phyloP scores from a whole-genome alignment of 2,888 invertebrate genomes.

The Apoderus coryli region DNA sequence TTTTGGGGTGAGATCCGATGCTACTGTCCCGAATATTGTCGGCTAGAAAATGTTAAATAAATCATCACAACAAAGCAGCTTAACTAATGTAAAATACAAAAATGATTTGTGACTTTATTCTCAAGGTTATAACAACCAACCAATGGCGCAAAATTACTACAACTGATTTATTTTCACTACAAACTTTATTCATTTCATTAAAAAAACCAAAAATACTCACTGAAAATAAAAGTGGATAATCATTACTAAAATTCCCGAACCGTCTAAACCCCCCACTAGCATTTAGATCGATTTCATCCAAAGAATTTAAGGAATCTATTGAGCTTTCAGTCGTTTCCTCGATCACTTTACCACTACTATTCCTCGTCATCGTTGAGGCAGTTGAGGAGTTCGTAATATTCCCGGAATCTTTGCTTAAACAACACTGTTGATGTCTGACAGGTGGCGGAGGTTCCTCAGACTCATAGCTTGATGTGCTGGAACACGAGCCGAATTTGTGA shows the following conservation, averaged over 20 bases:
- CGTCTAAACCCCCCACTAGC: no score
- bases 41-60: constrained; percentile 34
- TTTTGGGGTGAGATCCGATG: constrained; percentile 44
- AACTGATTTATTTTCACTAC: no score
- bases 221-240: no score
- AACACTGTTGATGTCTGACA: constrained; percentile 16
- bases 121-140: no score
- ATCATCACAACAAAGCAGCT: constrained; percentile 15
- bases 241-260: no score
- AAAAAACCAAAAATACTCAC: no score
- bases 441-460: constrained; percentile 24
- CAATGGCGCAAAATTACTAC: no score
- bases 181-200: no score
- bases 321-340: constrained; percentile 32
- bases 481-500: constrained; percentile 29
- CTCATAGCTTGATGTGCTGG: constrained; percentile 32
- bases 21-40: constrained; percentile 47
- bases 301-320: constrained; percentile 31
- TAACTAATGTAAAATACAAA: constrained; percentile 14
- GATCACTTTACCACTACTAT: constrained; percentile 28
- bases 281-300: constrained; percentile 33
- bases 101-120: constrained; percentile 17
- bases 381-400: constrained; percentile 29
- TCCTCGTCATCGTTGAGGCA: no score
- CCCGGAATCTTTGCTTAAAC: constrained; percentile 32